Conservation (phyloP, 2,113 vertebrate species). For the Erinaceus europaeus region DNA sequence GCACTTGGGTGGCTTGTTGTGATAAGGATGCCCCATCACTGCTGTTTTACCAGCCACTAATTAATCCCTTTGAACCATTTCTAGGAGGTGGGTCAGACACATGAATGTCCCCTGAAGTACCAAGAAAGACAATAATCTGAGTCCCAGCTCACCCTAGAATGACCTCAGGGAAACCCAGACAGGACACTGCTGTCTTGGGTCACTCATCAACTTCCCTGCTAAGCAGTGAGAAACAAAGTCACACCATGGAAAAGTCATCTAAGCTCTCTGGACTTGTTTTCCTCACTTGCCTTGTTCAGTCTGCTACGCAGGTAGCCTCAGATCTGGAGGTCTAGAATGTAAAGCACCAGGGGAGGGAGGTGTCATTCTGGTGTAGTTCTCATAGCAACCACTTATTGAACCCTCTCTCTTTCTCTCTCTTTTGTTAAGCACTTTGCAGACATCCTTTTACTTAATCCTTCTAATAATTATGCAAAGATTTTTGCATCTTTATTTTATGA, state of each 20-base stretch:
- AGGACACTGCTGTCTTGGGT: neutral
- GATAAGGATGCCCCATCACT: neutral
- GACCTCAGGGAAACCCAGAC: neutral
- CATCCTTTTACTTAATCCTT: neutral
- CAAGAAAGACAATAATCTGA: neutral
- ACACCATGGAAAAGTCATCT: neutral
- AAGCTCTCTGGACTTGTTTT: neutral
- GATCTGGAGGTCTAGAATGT: neutral
- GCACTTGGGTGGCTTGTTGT: neutral
- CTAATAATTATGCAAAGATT: neutral
- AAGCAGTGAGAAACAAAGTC: neutral
- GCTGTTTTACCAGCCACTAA: constrained; percentile 9
- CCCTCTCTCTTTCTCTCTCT: neutral
- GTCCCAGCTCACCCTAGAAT: neutral
- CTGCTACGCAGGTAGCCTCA: neutral
- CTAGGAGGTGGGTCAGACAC: neutral
- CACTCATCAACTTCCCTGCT: neutral
- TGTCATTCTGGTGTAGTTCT: neutral
- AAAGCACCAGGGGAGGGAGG: neutral
- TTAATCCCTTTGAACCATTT: neutral
- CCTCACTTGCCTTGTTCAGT: neutral
- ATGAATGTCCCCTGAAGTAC: neutral
- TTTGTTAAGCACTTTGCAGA: neutral
- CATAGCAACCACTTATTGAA: neutral
- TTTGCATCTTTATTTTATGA: neutral